Conservation (phyloP, 1,140 invertebrate species). For the Papilio xuthus region DNA sequence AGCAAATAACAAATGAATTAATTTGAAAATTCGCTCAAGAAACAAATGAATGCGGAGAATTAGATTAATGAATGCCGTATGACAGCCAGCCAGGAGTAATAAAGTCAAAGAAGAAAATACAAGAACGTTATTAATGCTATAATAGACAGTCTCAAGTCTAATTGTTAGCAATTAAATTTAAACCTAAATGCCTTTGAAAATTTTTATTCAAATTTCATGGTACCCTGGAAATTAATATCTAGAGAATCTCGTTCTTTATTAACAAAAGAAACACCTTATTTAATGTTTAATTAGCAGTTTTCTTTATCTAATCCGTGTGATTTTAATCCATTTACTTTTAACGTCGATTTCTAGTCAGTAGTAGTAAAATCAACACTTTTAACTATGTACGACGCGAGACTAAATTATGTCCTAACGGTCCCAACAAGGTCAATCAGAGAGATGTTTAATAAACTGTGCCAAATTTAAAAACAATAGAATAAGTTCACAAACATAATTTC, state of each 20-base stretch:
- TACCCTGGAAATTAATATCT: too few species aligned
- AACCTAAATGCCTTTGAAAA: neutral
- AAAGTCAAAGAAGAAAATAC: constrained; percentile 11
- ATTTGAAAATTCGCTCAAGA: neutral
- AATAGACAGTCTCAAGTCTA: neutral
- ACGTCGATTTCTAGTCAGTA: neutral
- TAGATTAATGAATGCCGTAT: neutral
- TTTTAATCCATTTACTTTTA: neutral
- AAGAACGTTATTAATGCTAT: neutral
- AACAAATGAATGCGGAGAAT: neutral
- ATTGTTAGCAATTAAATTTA: constrained; percentile 3
- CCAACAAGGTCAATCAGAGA: too few species aligned
- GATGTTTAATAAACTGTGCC: too few species aligned
- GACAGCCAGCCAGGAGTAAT: neutral
- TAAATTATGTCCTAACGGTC: too few species aligned
- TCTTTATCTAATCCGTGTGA: neutral
- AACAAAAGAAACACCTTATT: neutral
- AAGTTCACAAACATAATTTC: too few species aligned
- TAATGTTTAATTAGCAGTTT: neutral
- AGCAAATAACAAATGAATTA: constrained; percentile 12
- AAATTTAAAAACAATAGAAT: too few species aligned
- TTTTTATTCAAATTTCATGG: neutral
- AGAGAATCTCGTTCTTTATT: neutral
- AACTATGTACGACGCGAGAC: too few species aligned
- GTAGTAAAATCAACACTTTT: too few species aligned